These are phyloP conservation scores for Leptoteleia sp. DNA, from an alignment of 1,140 invertebrate species.

Conservation along the genomic window DNA sequence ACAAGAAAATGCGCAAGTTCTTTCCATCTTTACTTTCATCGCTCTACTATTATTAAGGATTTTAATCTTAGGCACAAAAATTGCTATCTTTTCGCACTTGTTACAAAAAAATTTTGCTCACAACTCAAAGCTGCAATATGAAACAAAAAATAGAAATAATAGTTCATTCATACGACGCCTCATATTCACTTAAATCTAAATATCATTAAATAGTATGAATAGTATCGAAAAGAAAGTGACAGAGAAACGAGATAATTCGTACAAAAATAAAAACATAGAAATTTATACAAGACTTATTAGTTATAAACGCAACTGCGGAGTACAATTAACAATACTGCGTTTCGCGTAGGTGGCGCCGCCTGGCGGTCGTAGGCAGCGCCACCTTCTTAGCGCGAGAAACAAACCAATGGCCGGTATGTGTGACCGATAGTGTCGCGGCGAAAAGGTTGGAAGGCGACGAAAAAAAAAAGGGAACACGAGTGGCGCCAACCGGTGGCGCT, in stretches of 20 bases:
- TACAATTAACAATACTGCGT: constrained; percentile 18
- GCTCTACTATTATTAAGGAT: too few relatives aligned
- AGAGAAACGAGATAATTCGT: neutral
- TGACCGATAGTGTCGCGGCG: too few relatives aligned
- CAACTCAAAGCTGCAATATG: too few relatives aligned
- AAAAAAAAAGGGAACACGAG: neutral
- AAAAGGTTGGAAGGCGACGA: neutral
- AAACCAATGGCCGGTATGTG: too few relatives aligned
- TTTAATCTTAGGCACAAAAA: too few relatives aligned
- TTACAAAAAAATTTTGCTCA: too few relatives aligned
- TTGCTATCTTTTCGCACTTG: too few relatives aligned
- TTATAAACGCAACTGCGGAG: constrained; percentile 1
- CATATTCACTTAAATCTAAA: neutral
- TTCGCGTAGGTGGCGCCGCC: neutral
- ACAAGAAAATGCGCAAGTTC: too few relatives aligned
- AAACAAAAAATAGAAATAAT: too few relatives aligned
- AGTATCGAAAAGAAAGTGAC: neutral
- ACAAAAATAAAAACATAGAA: constrained; percentile 26
- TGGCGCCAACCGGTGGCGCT: constrained; percentile 15
- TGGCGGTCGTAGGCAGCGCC: neutral
- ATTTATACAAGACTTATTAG: constrained; percentile 11
- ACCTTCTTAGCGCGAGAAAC: constrained; percentile 1
- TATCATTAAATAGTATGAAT: neutral
- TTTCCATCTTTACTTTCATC: too few relatives aligned
- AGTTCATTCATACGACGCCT: neutral